Evolutionary conservation across 2,888 invertebrate genomes (phyloP).

Genomic region (Epicampocera succincta): DNA sequence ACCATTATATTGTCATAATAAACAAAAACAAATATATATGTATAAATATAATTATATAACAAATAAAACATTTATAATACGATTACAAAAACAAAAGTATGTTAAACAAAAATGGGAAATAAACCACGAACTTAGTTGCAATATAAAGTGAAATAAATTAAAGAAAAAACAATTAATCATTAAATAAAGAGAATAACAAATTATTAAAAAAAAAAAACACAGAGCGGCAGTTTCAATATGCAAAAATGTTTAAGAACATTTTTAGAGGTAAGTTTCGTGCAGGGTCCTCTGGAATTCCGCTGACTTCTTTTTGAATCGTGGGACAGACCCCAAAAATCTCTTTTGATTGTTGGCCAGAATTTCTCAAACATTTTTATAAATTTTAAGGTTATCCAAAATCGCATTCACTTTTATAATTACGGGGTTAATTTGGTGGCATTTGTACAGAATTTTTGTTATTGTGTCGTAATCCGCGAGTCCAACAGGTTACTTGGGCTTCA

Average conservation of each 20-base stretch:
- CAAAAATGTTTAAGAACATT: neutral
- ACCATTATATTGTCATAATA: conserved; percentile 42
- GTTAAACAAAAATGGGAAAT: conserved; percentile 37
- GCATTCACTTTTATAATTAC: too few species aligned
- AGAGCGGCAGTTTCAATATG: conserved; percentile 20
- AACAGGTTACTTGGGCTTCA: neutral
- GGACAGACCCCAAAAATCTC: too few species aligned
- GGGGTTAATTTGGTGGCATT: too few species aligned
- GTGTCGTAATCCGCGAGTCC: too few species aligned
- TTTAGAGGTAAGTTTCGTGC: too few species aligned
- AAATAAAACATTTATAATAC: conserved; percentile 43
- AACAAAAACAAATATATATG: conserved; percentile 39
- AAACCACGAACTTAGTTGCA: conserved; percentile 70
- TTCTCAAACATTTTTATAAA: too few species aligned
- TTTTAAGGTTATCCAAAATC: too few species aligned
- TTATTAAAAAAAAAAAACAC: conserved; percentile 70
- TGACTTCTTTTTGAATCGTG: too few species aligned
- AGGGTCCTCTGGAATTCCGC: too few species aligned
- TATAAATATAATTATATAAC: conserved; percentile 54
- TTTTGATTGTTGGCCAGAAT: too few species aligned
- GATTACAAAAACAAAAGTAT: conserved; percentile 41
- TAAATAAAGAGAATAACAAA: conserved; percentile 70
- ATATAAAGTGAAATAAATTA: conserved; percentile 65
- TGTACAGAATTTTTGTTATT: too few species aligned
- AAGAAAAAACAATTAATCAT: conserved; percentile 69